These are phyloP conservation scores for Hemicordylus capensis DNA, from an alignment of 2,113 vertebrate genomes.

Conservation along the genomic window DNA sequence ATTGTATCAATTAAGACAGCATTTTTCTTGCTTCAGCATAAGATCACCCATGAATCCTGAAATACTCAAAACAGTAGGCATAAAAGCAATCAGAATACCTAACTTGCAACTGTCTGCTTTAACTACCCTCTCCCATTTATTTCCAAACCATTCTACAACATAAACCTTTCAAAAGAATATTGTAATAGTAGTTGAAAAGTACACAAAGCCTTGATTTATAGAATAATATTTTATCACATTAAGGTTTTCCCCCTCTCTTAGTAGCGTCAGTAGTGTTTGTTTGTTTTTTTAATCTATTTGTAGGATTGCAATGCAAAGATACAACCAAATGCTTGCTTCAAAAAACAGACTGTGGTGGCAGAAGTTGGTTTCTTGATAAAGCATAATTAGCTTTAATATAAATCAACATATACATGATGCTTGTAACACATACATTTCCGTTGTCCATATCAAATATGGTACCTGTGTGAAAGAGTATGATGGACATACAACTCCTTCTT, in stretches of 20 bases:
- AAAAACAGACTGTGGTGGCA: neutral
- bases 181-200: neutral
- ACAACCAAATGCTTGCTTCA: neutral
- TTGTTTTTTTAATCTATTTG: neutral
- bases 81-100: neutral
- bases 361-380: neutral
- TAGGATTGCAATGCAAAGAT: neutral
- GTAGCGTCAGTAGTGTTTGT: too few relatives aligned
- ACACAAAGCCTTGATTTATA: neutral
- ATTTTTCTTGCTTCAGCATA: neutral
- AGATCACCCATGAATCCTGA: conserved; percentile 3
- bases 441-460: neutral
- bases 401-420: neutral
- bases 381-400: neutral
- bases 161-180: neutral
- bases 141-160: conserved; percentile 9
- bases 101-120: neutral
- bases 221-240: too few relatives aligned
- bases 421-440: neutral
- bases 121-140: neutral
- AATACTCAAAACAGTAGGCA: conserved; percentile 15
- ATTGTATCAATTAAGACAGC: conserved; percentile 29
- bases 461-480: neutral
- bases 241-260: neutral
- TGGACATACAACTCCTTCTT: neutral